A percentile compares a stretch with the other conserved stretches of the same genome.
These are phyloP conservation scores for Cephus runcator DNA, from an alignment of 2,888 invertebrate species.

Conservation along the genomic window DNA sequence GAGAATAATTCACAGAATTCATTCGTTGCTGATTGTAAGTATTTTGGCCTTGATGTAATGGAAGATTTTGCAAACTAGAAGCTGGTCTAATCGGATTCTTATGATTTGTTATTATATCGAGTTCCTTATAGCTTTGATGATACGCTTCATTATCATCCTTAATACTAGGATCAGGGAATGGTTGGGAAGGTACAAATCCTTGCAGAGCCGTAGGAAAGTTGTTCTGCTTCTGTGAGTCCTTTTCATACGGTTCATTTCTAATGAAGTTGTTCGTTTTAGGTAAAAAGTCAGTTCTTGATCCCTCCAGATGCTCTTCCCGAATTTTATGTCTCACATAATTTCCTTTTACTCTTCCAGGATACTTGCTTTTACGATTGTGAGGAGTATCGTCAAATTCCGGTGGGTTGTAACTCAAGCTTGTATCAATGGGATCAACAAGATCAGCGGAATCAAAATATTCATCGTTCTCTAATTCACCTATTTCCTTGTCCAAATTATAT, in stretches of 20 bases:
- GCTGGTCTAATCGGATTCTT: neutral
- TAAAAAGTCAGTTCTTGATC: neutral
- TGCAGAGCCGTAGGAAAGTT: neutral
- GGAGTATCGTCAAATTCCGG: conserved; percentile 5
- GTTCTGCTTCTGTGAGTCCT: neutral
- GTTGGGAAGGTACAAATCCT: neutral
- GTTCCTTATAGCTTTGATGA: neutral
- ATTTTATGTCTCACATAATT: conserved; percentile 14
- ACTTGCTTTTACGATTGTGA: neutral
- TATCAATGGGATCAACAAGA: conserved; percentile 6
- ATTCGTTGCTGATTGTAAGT: neutral
- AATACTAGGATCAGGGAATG: neutral
- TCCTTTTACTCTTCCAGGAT: conserved; percentile 12
- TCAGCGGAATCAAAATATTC: neutral
- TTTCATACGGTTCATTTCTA: neutral
- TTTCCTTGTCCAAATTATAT: conserved; percentile 6
- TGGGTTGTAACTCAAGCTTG: conserved; percentile 13
- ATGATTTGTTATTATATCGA: neutral
- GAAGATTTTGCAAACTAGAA: neutral
- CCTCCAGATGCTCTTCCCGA: conserved; percentile 14
- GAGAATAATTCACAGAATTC: neutral
- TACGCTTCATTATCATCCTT: conserved; percentile 3
- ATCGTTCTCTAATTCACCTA: neutral
- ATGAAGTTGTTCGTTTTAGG: conserved; percentile 9
- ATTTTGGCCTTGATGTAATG: neutral